Evolutionary conservation across 2,113 vertebrate species (phyloP).

Genomic region (Phaethon lepturus): DNA sequence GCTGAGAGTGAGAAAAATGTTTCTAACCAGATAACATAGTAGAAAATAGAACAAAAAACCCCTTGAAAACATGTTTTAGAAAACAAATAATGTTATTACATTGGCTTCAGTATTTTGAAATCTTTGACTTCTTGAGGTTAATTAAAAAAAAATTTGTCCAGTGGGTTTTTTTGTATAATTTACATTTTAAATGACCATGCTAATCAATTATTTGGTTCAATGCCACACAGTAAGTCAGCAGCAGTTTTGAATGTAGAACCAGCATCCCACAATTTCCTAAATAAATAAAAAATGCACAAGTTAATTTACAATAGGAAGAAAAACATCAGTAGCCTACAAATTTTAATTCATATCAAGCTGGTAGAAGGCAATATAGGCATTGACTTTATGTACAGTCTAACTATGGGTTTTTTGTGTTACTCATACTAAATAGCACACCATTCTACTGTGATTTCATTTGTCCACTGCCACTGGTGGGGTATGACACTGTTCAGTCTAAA

Average conservation of each 20-base stretch:
- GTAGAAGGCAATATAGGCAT: background rate
- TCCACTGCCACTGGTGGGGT: background rate
- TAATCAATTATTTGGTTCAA: background rate
- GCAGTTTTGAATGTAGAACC: background rate
- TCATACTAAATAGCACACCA: background rate
- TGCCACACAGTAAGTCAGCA: background rate
- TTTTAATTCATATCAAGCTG: background rate
- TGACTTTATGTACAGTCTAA: background rate
- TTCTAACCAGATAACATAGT: background rate
- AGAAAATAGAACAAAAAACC: background rate
- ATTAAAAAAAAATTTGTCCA: background rate
- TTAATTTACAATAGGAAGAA: background rate
- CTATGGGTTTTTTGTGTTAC: background rate
- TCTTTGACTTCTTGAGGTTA: background rate
- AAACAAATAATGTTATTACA: background rate
- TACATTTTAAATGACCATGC: background rate
- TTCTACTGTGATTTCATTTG: background rate
- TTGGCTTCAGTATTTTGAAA: background rate
- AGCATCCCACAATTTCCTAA: background rate
- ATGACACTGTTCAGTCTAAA: background rate
- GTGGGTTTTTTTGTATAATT: rapidly evolving
- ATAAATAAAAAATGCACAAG: background rate
- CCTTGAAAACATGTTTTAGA: background rate
- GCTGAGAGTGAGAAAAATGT: background rate
- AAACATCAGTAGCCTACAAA: background rate